phyloP scores from a whole-genome alignment of 2,113 vertebrate genomes.

The Scalopus aquaticus region DNA sequence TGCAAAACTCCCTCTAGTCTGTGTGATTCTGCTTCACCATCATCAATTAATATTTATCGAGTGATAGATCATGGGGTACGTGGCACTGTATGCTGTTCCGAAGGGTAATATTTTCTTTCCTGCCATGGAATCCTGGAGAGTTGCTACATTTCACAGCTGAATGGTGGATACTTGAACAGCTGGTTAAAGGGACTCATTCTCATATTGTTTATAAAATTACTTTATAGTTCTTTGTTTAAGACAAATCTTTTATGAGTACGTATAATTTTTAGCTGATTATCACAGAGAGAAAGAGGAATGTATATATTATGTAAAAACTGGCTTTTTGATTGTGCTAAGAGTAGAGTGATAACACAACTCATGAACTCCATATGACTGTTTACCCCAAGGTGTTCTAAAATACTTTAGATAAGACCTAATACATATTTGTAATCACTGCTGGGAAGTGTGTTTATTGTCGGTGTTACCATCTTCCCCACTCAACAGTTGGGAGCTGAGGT shows the following conservation, averaged over 20 bases:
- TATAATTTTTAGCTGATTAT: slow-evolving; percentile 44
- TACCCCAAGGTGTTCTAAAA: not conserved
- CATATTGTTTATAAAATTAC: slow-evolving; percentile 57
- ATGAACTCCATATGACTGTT: slow-evolving; percentile 8
- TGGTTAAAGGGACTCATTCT: slow-evolving; percentile 58
- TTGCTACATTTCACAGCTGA: slow-evolving; percentile 71
- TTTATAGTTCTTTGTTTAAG: slow-evolving; percentile 8
- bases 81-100: slow-evolving; percentile 3
- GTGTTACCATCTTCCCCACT: not conserved
- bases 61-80: slow-evolving; percentile 51
- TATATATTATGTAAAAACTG: not conserved
- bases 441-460: not conserved
- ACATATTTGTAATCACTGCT: not conserved
- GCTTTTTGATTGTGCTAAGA: not conserved
- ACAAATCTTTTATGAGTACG: not conserved
- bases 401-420: not conserved
- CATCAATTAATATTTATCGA: slow-evolving; percentile 73
- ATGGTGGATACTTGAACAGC: slow-evolving; percentile 48
- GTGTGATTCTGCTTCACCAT: slow-evolving; percentile 66
- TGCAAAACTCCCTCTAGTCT: slow-evolving; percentile 22
- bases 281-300: not conserved
- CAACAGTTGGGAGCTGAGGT: not conserved
- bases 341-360: not conserved
- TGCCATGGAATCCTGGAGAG: slow-evolving; percentile 51
- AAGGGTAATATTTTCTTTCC: slow-evolving; percentile 68